phyloP scores from a whole-genome alignment of 2,888 invertebrate species.

The Lithophane leautieri region DNA sequence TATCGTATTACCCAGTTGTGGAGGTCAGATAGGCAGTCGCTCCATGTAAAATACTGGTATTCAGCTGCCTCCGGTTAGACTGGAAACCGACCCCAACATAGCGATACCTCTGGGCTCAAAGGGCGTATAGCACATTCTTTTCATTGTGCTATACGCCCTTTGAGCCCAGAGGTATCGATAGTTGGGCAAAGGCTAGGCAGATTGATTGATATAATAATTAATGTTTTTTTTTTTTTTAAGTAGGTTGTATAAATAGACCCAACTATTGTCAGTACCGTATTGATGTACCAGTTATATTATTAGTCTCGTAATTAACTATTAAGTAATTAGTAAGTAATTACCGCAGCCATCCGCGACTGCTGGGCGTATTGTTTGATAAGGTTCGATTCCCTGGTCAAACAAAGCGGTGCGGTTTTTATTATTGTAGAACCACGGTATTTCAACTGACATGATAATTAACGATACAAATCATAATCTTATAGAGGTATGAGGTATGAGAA shows the following conservation, averaged over 20 bases:
- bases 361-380: neutral
- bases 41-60: too few relatives aligned
- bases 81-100: too few relatives aligned
- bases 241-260: neutral
- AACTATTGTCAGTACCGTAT: neutral
- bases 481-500: neutral
- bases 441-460: neutral
- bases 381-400: conserved; percentile 18
- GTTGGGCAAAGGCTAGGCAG: too few relatives aligned
- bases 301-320: neutral
- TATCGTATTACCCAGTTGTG: too few relatives aligned
- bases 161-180: too few relatives aligned
- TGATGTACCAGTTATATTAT: neutral
- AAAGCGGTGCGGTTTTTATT: conserved; percentile 8
- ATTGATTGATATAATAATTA: too few relatives aligned
- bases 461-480: neutral
- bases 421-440: neutral
- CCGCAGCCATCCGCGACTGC: neutral
- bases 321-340: neutral
- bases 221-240: too few relatives aligned
- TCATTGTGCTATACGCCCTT: too few relatives aligned
- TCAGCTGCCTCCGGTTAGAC: too few relatives aligned
- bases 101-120: too few relatives aligned
- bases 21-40: too few relatives aligned
- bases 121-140: too few relatives aligned